Percentiles rank a stretch among this genome's conserved stretches.
These are phyloP conservation scores for Acinonyx jubatus DNA, from an alignment of 2,113 vertebrate genomes.

Conservation along the genomic window DNA sequence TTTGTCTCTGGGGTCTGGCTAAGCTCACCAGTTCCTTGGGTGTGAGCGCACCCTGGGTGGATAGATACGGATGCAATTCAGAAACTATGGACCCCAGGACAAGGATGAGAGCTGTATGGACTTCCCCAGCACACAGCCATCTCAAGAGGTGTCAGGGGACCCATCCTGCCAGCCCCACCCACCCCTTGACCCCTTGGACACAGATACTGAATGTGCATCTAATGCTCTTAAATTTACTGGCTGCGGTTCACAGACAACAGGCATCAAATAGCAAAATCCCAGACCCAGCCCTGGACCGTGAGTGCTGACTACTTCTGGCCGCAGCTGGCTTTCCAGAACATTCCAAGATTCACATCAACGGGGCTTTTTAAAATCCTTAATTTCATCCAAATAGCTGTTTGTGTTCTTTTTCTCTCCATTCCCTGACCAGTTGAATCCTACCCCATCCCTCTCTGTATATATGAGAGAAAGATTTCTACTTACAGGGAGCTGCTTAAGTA, in stretches of 20 bases:
- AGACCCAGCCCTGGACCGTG: neutral
- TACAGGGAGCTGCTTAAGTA: neutral
- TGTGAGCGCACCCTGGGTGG: neutral
- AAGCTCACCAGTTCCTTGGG: neutral
- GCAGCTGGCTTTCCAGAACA: neutral
- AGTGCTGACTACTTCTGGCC: neutral
- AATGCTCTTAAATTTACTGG: neutral
- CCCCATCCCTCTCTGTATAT: neutral
- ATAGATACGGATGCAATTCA: neutral
- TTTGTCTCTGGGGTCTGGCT: neutral
- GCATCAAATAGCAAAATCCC: neutral
- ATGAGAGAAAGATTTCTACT: neutral
- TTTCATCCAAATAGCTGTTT: neutral
- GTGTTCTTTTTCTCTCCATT: neutral
- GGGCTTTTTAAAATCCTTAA: neutral
- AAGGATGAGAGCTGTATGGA: accelerated
- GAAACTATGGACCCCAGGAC: neutral
- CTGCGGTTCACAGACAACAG: too few species aligned
- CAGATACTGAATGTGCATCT: neutral
- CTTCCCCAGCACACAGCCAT: neutral
- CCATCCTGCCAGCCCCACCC: neutral
- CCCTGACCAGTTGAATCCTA: neutral
- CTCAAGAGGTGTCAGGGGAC: neutral
- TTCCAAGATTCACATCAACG: neutral
- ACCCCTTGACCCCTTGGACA: accelerated